A percentile compares a stretch with the other conserved stretches of the same genome.
These are phyloP conservation scores for Pipra filicauda DNA, from an alignment of 2,113 vertebrate species.

Conservation along the genomic window DNA sequence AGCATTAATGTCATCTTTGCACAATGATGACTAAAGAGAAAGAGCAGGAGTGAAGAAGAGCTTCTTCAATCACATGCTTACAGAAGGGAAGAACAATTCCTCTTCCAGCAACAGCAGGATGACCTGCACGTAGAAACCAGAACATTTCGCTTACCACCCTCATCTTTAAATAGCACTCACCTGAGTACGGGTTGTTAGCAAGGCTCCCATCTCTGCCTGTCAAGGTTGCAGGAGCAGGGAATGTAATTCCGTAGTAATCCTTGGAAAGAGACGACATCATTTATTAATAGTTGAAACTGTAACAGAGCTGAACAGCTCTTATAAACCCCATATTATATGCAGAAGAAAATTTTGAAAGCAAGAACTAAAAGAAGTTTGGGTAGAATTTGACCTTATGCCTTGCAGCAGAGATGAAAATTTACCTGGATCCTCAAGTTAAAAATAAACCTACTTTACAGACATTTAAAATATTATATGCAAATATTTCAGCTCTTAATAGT, in stretches of 20 bases:
- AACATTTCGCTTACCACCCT: not conserved
- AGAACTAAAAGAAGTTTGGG: not conserved
- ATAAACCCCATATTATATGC: accelerated
- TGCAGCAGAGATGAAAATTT: not conserved
- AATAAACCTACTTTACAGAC: not conserved
- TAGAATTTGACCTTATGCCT: not conserved
- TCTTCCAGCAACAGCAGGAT: not conserved
- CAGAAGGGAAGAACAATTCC: not conserved
- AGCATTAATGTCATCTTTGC: not conserved
- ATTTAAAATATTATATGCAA: not conserved
- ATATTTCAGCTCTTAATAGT: not conserved
- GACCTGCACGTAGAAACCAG: not conserved
- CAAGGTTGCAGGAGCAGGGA: conserved; percentile 90
- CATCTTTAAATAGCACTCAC: conserved; percentile 59
- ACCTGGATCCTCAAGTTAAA: not conserved
- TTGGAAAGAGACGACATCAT: conserved; percentile 42
- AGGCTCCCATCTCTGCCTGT: conserved; percentile 92
- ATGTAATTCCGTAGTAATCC: conserved; percentile 99
- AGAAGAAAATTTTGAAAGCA: not conserved
- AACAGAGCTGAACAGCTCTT: not conserved
- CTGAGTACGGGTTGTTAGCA: conserved; percentile 94
- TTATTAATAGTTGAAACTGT: not conserved
- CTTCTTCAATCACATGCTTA: not conserved
- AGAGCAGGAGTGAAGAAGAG: not conserved
- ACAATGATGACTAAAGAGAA: not conserved